phyloP scores from a whole-genome alignment of 2,888 invertebrate species.

The Epistrophe eligans region DNA sequence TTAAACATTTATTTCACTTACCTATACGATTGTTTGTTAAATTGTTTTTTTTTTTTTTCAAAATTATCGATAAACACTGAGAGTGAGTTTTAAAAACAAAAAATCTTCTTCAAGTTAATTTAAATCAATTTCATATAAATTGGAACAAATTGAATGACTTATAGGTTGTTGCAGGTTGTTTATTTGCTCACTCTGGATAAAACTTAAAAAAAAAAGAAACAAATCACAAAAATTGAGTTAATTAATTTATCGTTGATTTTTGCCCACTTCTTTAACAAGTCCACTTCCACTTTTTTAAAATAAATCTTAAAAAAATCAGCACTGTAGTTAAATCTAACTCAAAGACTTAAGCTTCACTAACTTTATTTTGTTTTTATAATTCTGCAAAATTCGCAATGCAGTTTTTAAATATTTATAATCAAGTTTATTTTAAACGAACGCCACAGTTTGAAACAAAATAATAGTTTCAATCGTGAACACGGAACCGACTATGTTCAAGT shows the following conservation, averaged over 20 bases:
- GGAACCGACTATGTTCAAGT: constrained; percentile 60
- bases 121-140: constrained; percentile 72
- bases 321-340: neutral
- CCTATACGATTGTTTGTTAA: constrained; percentile 37
- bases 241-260: constrained; percentile 40
- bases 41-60: neutral
- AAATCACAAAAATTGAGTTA: constrained; percentile 57
- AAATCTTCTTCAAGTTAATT: constrained; percentile 63
- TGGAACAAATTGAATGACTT: constrained; percentile 67
- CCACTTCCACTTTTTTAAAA: constrained; percentile 16
- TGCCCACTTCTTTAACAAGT: constrained; percentile 11
- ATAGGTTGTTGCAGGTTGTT: constrained; percentile 18
- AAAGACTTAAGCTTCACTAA: constrained; percentile 11
- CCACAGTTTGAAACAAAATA: constrained; percentile 24
- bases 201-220: constrained; percentile 7
- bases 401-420: constrained; percentile 25
- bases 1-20: constrained; percentile 51
- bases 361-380: neutral
- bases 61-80: constrained; percentile 39
- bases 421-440: constrained; percentile 13
- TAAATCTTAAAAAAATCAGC: no score
- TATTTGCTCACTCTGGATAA: constrained; percentile 35
- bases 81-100: constrained; percentile 19
- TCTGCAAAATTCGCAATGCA: constrained; percentile 46
- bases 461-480: constrained; percentile 30